Evolutionary conservation across 2,888 invertebrate genomes (phyloP).

Genomic region (Tetragonula carbonaria): DNA sequence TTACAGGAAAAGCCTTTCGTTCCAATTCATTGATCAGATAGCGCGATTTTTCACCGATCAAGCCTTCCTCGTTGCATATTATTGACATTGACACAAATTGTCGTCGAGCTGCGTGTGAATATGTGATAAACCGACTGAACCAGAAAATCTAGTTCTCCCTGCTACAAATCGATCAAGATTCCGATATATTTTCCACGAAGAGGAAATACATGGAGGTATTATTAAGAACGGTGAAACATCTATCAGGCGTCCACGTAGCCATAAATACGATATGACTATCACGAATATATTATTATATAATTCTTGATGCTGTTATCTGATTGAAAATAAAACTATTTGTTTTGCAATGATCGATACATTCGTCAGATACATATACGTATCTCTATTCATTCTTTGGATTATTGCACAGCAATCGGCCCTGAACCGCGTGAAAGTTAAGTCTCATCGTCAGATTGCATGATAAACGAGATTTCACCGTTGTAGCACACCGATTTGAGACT

Average conservation of each 20-base stretch:
- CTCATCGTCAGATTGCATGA: constrained; percentile 15
- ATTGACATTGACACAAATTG: constrained; percentile 56
- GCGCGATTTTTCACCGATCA: constrained; percentile 12
- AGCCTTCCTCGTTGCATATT: constrained; percentile 14
- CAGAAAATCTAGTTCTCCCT: constrained; percentile 53
- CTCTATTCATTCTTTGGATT: neutral
- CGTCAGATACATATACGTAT: neutral
- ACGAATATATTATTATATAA: neutral
- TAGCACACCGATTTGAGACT: constrained; percentile 9
- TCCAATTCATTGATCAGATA: constrained; percentile 24
- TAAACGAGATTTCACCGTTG: constrained; percentile 28
- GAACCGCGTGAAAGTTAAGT: constrained; percentile 34
- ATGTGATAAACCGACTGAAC: constrained; percentile 32
- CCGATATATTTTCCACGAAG: neutral
- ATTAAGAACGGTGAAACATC: neutral
- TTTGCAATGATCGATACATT: neutral
- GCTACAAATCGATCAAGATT: constrained; percentile 23
- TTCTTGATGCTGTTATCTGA: neutral
- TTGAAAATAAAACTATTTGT: neutral
- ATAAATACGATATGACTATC: neutral
- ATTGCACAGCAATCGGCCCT: constrained; percentile 14
- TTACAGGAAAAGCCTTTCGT: constrained; percentile 13
- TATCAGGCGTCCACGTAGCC: too few species aligned
- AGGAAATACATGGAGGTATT: neutral
- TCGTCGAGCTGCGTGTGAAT: constrained; percentile 5